Conservation (phyloP, 2,797 vertebrate species). For the Myoxocephalus aenaeus region DNA sequence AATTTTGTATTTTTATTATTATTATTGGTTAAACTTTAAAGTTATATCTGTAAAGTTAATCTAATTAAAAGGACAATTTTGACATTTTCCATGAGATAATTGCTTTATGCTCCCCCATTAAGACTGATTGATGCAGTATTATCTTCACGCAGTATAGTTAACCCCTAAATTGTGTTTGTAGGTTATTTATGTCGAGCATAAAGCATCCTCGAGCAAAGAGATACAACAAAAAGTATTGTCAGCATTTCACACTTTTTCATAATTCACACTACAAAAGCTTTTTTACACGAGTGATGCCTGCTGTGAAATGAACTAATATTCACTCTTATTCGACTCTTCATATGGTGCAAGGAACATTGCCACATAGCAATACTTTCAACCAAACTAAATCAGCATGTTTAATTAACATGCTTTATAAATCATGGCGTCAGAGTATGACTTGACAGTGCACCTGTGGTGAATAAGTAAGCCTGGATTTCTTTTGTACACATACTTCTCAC, state of each 20-base stretch:
- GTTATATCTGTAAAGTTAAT: neutral
- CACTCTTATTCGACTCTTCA: neutral
- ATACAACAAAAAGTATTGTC: neutral
- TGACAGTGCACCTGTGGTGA: conserved; percentile 17
- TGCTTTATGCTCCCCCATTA: neutral
- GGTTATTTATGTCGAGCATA: neutral
- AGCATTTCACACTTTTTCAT: neutral
- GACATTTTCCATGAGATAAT: neutral
- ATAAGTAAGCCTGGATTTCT: conserved; percentile 1
- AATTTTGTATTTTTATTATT: neutral
- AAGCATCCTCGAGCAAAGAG: neutral
- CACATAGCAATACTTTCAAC: neutral
- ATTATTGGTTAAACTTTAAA: no score
- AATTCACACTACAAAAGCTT: neutral
- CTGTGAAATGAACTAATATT: neutral
- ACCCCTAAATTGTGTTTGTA: no score
- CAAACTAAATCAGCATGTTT: neutral
- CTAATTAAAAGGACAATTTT: neutral
- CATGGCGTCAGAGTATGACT: neutral
- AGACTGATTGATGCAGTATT: neutral
- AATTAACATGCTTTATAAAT: conserved; percentile 13
- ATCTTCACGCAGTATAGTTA: neutral
- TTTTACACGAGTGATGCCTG: neutral
- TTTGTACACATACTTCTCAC: conserved; percentile 32
- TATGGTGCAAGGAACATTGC: neutral